Evolutionary conservation across 2,888 invertebrate species (phyloP).

Genomic region (Nephrotoma appendiculata): DNA sequence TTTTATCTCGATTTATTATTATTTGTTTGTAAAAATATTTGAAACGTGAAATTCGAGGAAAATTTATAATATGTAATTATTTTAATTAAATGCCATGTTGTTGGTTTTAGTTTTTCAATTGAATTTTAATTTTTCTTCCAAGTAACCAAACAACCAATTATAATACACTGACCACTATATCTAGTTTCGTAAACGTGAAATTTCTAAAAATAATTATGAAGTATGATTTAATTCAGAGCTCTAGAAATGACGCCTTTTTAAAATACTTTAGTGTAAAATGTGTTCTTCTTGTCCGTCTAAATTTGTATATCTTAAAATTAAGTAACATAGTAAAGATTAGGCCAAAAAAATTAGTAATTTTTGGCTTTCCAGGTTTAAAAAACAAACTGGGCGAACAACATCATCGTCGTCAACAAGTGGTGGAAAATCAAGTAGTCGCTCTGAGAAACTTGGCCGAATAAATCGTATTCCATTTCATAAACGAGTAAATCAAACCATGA

Average conservation of each 20-base stretch:
- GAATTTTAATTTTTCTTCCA: background rate
- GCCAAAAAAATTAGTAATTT: constrained; percentile 2
- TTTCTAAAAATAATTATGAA: background rate
- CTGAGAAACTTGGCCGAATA: constrained; percentile 35
- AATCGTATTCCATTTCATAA: constrained; percentile 45
- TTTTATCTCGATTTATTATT: background rate
- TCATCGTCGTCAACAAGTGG: background rate
- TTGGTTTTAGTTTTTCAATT: background rate
- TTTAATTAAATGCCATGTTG: background rate
- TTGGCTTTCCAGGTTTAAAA: constrained; percentile 17
- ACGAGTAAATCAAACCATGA: constrained; percentile 23
- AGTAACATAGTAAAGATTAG: background rate
- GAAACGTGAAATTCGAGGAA: background rate
- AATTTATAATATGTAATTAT: background rate
- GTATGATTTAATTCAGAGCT: background rate
- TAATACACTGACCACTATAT: background rate
- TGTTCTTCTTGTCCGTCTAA: background rate
- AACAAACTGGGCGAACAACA: constrained; percentile 14
- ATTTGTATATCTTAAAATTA: background rate
- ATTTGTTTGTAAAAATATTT: background rate
- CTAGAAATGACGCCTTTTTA: background rate
- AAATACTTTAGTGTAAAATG: background rate
- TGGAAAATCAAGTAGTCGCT: constrained; percentile 18
- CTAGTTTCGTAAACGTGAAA: background rate
- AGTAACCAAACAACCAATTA: background rate